Evolutionary conservation across 2,888 invertebrate genomes (phyloP).

Genomic region (Acanthosepion esculentum): DNA sequence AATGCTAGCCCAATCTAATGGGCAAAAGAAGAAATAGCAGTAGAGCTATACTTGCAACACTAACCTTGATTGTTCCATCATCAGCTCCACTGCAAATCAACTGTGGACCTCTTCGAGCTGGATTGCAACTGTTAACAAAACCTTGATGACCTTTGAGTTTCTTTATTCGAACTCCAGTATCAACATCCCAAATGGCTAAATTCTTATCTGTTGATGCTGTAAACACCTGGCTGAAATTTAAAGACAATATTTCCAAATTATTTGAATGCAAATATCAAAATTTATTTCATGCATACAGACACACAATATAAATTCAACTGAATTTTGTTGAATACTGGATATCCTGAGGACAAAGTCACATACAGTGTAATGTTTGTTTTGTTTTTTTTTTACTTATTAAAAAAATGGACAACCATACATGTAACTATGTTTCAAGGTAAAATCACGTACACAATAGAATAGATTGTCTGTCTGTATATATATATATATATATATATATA

Average conservation of each 20-base stretch:
- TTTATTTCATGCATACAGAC: too few species aligned
- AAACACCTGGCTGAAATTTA: conserved; percentile 80
- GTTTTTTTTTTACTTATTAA: too few species aligned
- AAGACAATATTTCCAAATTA: neutral
- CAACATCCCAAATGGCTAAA: conserved; percentile 95
- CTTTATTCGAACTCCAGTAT: conserved; percentile 89
- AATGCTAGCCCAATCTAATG: too few species aligned
- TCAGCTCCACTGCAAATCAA: conserved; percentile 94
- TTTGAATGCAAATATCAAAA: neutral
- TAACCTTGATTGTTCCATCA: conserved; percentile 90
- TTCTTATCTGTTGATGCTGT: conserved; percentile 96
- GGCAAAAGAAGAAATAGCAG: neutral
- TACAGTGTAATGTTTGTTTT: too few species aligned
- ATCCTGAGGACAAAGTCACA: too few species aligned
- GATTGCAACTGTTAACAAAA: conserved; percentile 80
- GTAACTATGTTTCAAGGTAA: too few species aligned
- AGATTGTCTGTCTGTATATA: too few species aligned
- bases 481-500: too few species aligned
- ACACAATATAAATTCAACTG: too few species aligned
- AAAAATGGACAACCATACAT: too few species aligned
- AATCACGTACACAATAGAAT: too few species aligned
- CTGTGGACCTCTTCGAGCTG: conserved; percentile 90
- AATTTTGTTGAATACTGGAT: too few species aligned
- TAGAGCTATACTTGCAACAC: neutral
- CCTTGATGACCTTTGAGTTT: conserved; percentile 82